phyloP scores from a whole-genome alignment of 2,113 vertebrate genomes.

The Irena cyanogastra region DNA sequence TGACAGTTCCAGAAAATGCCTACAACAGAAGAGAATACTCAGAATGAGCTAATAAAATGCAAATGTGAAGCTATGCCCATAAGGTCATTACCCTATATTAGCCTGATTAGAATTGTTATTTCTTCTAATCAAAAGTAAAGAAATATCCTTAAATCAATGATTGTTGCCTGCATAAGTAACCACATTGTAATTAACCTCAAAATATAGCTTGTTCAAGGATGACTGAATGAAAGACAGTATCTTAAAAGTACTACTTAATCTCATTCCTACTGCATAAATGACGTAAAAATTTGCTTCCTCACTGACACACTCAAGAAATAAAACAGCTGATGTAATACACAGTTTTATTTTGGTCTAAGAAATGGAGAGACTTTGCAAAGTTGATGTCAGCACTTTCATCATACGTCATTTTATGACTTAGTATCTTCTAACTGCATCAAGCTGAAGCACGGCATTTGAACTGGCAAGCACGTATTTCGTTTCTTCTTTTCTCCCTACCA shows the following conservation, averaged over 20 bases:
- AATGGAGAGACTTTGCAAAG: neutral
- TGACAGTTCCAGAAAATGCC: slow-evolving; percentile 95
- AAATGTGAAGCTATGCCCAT: slow-evolving; percentile 22
- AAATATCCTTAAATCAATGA: slow-evolving; percentile 50
- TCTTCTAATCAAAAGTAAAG: slow-evolving; percentile 64
- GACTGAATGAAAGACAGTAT: slow-evolving; percentile 31
- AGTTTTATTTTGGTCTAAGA: neutral
- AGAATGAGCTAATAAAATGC: slow-evolving; percentile 33
- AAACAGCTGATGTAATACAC: neutral
- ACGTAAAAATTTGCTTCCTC: slow-evolving; percentile 1
- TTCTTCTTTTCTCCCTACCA: slow-evolving; percentile 31
- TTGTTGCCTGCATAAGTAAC: slow-evolving; percentile 44
- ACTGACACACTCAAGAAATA: neutral
- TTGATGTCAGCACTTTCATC: neutral
- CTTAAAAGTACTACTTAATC: slow-evolving; percentile 51
- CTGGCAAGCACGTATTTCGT: neutral
- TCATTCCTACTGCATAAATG: neutral
- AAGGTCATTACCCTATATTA: slow-evolving; percentile 49
- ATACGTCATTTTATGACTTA: slow-evolving; percentile 9
- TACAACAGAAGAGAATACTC: slow-evolving; percentile 62
- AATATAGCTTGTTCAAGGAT: slow-evolving; percentile 44
- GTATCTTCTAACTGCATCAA: neutral
- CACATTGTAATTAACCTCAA: slow-evolving; percentile 54
- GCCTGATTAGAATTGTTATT: slow-evolving; percentile 48
- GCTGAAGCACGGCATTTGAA: neutral